Evolutionary conservation across 2,888 invertebrate species (phyloP).

Genomic region (Lydus trimaculatus): DNA sequence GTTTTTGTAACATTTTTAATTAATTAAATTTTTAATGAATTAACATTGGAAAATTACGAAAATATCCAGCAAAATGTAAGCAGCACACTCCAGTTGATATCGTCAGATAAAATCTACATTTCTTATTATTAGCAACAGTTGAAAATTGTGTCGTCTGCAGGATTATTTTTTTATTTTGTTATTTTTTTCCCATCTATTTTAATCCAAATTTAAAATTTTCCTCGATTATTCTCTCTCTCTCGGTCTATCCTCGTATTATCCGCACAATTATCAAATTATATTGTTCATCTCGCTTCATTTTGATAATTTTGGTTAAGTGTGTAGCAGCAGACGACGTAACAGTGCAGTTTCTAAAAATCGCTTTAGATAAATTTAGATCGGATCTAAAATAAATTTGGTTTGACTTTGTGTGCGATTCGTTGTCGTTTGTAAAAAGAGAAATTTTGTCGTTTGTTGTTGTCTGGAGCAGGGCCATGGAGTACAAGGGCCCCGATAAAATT

Average conservation of each 20-base stretch:
- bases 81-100: not conserved
- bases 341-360: conserved; percentile 24
- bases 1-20: no score
- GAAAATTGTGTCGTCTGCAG: conserved; percentile 38
- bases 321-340: no score
- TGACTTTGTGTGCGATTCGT: not conserved
- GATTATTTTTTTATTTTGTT: not conserved
- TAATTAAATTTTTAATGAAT: no score
- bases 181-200: not conserved
- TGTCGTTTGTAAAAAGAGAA: not conserved
- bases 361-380: conserved; percentile 31
- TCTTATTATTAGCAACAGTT: conserved; percentile 18
- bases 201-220: not conserved
- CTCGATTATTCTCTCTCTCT: not conserved
- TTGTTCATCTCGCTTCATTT: not conserved
- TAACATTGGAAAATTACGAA: not conserved
- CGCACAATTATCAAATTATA: not conserved
- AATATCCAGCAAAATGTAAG: not conserved
- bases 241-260: no score
- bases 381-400: conserved; percentile 30
- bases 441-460: not conserved
- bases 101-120: not conserved
- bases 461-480: no score
- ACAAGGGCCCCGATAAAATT: no score
- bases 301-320: not conserved